A percentile compares a stretch with the other conserved stretches of the same genome.
phyloP scores from a whole-genome alignment of 2,113 vertebrate species.

The Rhynchopsitta pachyrhyncha region DNA sequence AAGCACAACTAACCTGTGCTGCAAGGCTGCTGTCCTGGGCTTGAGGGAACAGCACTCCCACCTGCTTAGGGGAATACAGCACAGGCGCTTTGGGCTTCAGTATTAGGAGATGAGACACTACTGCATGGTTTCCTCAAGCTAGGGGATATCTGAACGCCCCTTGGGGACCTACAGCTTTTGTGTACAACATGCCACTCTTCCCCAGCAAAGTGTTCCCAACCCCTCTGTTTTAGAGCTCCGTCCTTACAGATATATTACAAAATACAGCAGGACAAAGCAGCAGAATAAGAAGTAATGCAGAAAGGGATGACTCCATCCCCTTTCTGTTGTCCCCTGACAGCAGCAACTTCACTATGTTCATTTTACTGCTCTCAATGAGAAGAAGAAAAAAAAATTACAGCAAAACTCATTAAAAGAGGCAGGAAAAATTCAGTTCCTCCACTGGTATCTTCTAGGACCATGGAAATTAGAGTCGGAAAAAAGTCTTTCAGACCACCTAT shows the following conservation, averaged over 20 bases:
- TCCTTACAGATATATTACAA: accelerated
- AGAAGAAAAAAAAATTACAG: not conserved
- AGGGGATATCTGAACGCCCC: accelerated
- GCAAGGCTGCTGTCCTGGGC: accelerated
- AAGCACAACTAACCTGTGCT: accelerated
- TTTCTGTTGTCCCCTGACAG: not conserved
- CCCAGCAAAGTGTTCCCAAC: accelerated
- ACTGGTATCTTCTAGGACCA: not conserved
- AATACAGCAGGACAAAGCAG: not conserved
- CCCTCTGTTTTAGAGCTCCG: not conserved
- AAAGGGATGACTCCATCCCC: not conserved
- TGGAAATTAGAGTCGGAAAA: not conserved
- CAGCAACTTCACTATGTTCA: accelerated
- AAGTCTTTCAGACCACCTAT: not conserved
- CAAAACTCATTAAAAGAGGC: not conserved
- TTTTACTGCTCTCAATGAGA: not conserved
- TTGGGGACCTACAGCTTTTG: accelerated
- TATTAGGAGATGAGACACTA: not conserved
- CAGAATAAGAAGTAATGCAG: accelerated
- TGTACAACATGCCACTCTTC: accelerated
- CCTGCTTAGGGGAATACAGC: not conserved
- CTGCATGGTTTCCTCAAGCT: accelerated
- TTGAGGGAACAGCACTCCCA: accelerated
- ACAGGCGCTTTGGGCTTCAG: not conserved
- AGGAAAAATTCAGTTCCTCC: not conserved